Evolutionary conservation across 2,888 invertebrate species (phyloP).

Genomic region (Ichneumoninae sp.): DNA sequence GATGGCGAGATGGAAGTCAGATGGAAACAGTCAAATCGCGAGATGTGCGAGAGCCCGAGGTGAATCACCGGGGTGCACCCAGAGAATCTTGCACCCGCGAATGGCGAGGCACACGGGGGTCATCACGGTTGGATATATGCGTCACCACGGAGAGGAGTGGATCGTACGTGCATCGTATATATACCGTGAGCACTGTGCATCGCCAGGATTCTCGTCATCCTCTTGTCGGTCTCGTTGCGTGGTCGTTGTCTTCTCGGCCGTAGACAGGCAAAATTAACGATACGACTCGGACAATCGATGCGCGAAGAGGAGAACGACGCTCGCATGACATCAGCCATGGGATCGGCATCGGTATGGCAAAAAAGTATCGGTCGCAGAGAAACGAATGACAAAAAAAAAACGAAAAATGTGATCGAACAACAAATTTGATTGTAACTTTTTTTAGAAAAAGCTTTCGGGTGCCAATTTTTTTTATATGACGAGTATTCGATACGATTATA

Average conservation of each 20-base stretch:
- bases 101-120: constrained; percentile 33
- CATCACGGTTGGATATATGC: constrained; percentile 47
- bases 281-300: constrained; percentile 43
- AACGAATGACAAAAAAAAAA: neutral
- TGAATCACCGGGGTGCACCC: constrained; percentile 46
- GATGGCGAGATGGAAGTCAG: neutral
- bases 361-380: neutral
- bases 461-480: neutral
- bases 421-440: neutral
- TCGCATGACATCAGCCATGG: constrained; percentile 44
- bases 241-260: constrained; percentile 19
- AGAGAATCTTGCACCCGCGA: constrained; percentile 51
- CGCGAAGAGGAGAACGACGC: constrained; percentile 17
- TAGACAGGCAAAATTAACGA: constrained; percentile 41
- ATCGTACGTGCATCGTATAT: constrained; percentile 56
- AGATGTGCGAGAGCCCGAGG: constrained; percentile 27
- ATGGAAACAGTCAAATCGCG: constrained; percentile 41
- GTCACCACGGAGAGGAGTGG: constrained; percentile 52
- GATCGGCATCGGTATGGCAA: constrained; percentile 11
- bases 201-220: constrained; percentile 25
- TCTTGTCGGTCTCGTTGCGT: constrained; percentile 28
- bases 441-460: neutral
- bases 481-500: neutral
- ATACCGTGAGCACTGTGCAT: neutral
- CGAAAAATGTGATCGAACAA: neutral